These are phyloP conservation scores for Busseola fusca DNA, from an alignment of 2,888 invertebrate species.

Conservation along the genomic window DNA sequence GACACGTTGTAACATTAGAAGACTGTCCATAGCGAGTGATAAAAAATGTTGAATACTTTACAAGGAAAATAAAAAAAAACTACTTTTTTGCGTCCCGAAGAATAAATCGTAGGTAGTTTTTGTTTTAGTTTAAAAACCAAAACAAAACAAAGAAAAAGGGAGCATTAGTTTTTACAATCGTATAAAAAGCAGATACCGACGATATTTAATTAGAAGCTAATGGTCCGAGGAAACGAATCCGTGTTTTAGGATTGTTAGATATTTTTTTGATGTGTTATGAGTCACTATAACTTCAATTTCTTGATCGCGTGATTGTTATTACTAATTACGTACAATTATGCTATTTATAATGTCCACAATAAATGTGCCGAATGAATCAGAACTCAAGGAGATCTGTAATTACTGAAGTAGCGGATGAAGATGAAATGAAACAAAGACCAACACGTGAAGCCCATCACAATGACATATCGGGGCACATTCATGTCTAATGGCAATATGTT, in stretches of 20 bases:
- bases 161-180: constrained; percentile 30
- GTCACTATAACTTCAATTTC: constrained; percentile 21
- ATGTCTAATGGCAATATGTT: background rate
- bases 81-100: background rate
- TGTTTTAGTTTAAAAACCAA: background rate
- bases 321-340: constrained; percentile 33
- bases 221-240: constrained; percentile 46
- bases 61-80: background rate
- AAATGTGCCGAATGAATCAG: constrained; percentile 27
- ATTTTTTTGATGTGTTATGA: constrained; percentile 24
- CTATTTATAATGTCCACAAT: constrained; percentile 20
- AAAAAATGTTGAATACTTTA: background rate
- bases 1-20: background rate
- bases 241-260: constrained; percentile 25
- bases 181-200: constrained; percentile 22
- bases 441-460: constrained; percentile 11
- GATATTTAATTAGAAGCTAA: constrained; percentile 40
- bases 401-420: constrained; percentile 17
- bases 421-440: constrained; percentile 23
- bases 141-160: constrained; percentile 22
- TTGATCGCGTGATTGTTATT: constrained; percentile 34
- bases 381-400: constrained; percentile 31
- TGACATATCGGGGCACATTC: background rate
- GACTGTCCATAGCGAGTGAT: background rate
- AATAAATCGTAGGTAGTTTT: constrained; percentile 4